These are phyloP conservation scores for Xiphydria camelus DNA, from an alignment of 2,888 invertebrate genomes.

Conservation along the genomic window DNA sequence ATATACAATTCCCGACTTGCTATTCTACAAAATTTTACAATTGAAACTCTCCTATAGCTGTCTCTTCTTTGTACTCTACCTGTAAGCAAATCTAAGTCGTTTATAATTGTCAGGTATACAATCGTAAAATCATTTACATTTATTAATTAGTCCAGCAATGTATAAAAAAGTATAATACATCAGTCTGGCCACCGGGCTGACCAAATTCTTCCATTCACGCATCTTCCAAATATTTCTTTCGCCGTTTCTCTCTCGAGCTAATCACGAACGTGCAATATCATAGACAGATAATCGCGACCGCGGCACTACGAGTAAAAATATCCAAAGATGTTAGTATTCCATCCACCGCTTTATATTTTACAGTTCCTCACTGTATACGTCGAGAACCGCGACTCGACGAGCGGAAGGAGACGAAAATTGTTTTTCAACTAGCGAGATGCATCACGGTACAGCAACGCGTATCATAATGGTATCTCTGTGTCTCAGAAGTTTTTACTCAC, in stretches of 20 bases:
- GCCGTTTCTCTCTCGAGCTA: conserved; percentile 15
- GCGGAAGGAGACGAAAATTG: too few species aligned
- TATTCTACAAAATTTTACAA: conserved; percentile 50
- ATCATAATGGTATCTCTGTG: too few species aligned
- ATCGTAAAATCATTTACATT: conserved; percentile 45
- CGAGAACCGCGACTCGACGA: too few species aligned
- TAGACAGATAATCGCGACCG: too few species aligned
- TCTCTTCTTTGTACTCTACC: conserved; percentile 46
- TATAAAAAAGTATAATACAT: conserved; percentile 56
- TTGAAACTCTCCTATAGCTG: conserved; percentile 29
- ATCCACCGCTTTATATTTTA: too few species aligned
- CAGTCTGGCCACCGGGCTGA: conserved; percentile 49
- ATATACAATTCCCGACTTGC: conserved; percentile 34
- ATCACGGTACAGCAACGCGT: too few species aligned
- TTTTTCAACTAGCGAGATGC: too few species aligned
- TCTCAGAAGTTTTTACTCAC: not conserved
- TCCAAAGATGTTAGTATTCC: too few species aligned
- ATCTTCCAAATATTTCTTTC: conserved; percentile 8
- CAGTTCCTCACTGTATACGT: too few species aligned
- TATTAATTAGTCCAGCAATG: conserved; percentile 45
- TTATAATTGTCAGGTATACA: conserved; percentile 41
- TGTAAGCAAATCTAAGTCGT: conserved; percentile 30
- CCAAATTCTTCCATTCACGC: conserved; percentile 32
- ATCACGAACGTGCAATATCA: conserved; percentile 18
- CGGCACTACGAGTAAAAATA: too few species aligned